phyloP scores from a whole-genome alignment of 2,797 vertebrate species.

The Eleutherodactylus coqui region DNA sequence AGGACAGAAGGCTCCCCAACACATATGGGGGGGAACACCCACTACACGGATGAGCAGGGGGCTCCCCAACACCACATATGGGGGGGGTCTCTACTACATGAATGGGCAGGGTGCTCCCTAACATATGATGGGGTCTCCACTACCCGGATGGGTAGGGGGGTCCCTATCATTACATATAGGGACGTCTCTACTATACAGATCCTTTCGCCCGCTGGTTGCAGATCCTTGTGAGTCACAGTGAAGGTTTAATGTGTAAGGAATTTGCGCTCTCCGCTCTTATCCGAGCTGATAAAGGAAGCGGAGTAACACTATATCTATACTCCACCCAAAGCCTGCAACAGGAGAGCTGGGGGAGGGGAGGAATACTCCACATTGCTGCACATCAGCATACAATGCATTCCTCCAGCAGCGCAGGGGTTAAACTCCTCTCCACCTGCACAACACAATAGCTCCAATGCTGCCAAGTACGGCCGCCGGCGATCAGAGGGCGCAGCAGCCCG shows the following conservation, averaged over 20 bases:
- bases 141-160: too few species aligned
- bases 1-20: too few species aligned
- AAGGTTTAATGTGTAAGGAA: constrained; percentile 9
- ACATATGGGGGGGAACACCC: too few species aligned
- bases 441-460: neutral
- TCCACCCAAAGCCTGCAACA: neutral
- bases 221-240: neutral
- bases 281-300: neutral
- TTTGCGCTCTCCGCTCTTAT: neutral
- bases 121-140: too few species aligned
- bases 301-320: neutral
- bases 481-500: neutral
- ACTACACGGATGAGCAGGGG: too few species aligned
- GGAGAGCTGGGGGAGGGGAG: neutral
- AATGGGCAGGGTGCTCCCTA: neutral
- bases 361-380: neutral
- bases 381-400: neutral
- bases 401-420: neutral
- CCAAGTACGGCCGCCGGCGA: neutral
- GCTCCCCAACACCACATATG: neutral
- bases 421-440: neutral
- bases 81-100: neutral
- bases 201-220: neutral
- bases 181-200: neutral
- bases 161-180: neutral